Base-by-base conservation (phyloP, 2,888 invertebrate genomes). In the Luperina testacea region DNA sequence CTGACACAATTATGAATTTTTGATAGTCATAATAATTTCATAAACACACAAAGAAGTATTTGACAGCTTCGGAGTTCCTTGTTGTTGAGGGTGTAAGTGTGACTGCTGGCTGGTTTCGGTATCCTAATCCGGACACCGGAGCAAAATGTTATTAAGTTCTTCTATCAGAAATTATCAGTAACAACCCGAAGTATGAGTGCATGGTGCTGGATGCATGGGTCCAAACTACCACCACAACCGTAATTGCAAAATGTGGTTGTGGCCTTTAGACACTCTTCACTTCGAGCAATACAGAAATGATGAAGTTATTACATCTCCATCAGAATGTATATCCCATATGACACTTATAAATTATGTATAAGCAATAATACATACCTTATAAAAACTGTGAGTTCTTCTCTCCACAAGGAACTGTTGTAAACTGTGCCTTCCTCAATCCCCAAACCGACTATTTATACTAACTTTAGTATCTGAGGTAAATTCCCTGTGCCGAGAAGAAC, bases 371-470 rank as follows among this genome's bases (percentile, higher is more conserved):
- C 42, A n/a, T 71, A 80, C 84, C 81, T 74, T 77, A n/a, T 27
- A 24, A 57, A 75, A 27, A 63, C 20, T 48, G 15, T 24, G 13
- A 53, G 17, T 83, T 78, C 75, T 38, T 73, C 64, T 73, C 77
- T 67, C 15, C 27, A 59, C 13, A 75, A 63, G 64, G n/a, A 81
- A 79, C 53, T 51, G 20, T 65, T 11, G 20, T 5, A 48, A 68
- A 86, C 81, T 88, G 75, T 86, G 48, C 20, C 32, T 20, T 63
- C 51, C 32, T 20, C 53, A 32, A 51, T 38, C 32, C 1, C 72
- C 0, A 24, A 32, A 5, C 2, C 11, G 17, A 51, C 53, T 4
- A 72, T 84, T 73, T 87, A 87, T 87, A 88, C 76, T 42, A 53
- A 9, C 7, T 68, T 68, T 17, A 27, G 8, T 13, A 51, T 24